phyloP scores from a whole-genome alignment of 2,888 invertebrate species.

The Drosophila leonis region DNA sequence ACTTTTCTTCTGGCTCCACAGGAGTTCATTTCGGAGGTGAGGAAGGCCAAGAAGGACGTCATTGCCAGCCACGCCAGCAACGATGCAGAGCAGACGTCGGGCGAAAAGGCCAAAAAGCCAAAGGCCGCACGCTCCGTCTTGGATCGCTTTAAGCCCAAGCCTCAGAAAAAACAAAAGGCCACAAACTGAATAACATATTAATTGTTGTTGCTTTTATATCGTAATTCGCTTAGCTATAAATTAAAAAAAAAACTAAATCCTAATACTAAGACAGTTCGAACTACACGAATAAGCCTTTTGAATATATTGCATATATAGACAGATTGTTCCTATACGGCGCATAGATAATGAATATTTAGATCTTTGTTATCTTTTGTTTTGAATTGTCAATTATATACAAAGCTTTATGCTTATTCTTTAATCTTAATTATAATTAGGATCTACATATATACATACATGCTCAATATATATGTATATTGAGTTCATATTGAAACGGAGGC shows the following conservation, averaged over 20 bases:
- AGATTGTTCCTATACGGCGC: not conserved
- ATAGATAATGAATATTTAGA: no score
- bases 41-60: constrained; percentile 84
- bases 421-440: not conserved
- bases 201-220: constrained; percentile 15
- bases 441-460: not conserved
- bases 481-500: not conserved
- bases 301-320: not conserved
- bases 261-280: not conserved
- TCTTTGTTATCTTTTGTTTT: not conserved
- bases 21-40: constrained; percentile 87
- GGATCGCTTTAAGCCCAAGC: constrained; percentile 90
- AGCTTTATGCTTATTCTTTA: not conserved
- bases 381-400: not conserved
- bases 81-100: constrained; percentile 59
- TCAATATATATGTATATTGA: not conserved
- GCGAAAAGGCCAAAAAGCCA: constrained; percentile 25
- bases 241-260: not conserved
- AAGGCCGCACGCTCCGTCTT: constrained; percentile 85
- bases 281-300: not conserved
- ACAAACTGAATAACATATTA: constrained; percentile 14
- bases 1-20: constrained; percentile 59
- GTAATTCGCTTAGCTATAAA: constrained; percentile 3
- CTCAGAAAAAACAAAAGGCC: constrained; percentile 63
- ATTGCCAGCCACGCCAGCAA: constrained; percentile 67